Evolutionary conservation across 2,797 vertebrate species (phyloP), one percentile per base, ranked within the genome.

Genomic region (Rallus crepitans): DNA sequence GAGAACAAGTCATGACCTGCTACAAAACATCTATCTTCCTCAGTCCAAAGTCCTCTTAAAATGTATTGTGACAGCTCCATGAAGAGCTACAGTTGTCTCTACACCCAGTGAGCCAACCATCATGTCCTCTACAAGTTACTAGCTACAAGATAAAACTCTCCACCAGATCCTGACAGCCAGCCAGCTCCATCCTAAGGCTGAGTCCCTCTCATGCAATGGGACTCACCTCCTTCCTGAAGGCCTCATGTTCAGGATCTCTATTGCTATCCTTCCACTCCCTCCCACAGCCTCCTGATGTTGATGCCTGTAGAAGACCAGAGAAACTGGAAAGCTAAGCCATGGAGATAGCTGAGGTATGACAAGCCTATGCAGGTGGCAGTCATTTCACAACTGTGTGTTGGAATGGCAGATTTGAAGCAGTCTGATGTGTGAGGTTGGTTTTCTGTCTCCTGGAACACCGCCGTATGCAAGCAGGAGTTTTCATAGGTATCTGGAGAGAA

Each of bases 271-370:
- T 78, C 39, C 31, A 16, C 59, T 77, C 18, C 27, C 27, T 76
- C 3, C 13, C 19, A 31, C 59, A 53, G 15, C 24, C 23, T 77
- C 24, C 48, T 76, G 39, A 17, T 7, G 2, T 61, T 33, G 48
- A 28, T 53, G 39, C 27, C 47, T 3, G 2, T 55, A 79, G 50
- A 65, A 68, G 45, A 53, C 0, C 0, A 40, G 55, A 7, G 2
- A 82, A 80, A 71, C 6, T 45, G 52, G 18, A 92, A 28, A 70
- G 21, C 10, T 25, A 10, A 39, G 8, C 25, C 66, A 24, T 1
- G 9, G 0, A n/a, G 30, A 47, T 5, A 33, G n/a, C 20, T 30
- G 50, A 87, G 37, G 15, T n/a, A 35, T 8, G 56, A 19, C 40
- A 1, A 30, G 28, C 33, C 7, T 0, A 6, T 84, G 47, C 21